Percentiles rank a stretch among this genome's conserved stretches.
These are phyloP conservation scores for Hypsibius dujardini DNA, from an alignment of 1,140 invertebrate genomes.

Conservation along the genomic window DNA sequence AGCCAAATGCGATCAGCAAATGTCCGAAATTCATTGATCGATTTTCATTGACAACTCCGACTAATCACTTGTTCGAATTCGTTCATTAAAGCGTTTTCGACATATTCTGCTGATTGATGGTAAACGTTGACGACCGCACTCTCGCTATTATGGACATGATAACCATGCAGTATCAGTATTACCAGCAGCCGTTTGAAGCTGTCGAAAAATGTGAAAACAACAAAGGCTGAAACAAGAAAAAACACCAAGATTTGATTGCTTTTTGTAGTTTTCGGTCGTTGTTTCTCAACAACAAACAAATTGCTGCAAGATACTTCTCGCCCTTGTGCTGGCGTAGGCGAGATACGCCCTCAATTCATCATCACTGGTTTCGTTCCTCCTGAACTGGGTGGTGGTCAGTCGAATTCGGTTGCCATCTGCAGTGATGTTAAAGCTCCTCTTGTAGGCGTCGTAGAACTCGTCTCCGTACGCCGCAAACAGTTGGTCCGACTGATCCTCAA, in stretches of 20 bases:
- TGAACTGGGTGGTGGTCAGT: not conserved
- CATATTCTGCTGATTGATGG: too few relatives aligned
- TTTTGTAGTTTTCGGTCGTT: not conserved
- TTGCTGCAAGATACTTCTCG: too few relatives aligned
- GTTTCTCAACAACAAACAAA: not conserved
- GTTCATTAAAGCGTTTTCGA: too few relatives aligned
- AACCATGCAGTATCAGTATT: too few relatives aligned
- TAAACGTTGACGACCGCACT: too few relatives aligned
- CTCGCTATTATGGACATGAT: too few relatives aligned
- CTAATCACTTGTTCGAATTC: too few relatives aligned
- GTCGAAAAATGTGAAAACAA: not conserved
- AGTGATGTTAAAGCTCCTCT: not conserved
- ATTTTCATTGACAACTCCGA: too few relatives aligned
- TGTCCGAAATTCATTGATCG: too few relatives aligned
- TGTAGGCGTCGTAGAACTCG: not conserved
- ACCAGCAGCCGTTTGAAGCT: not conserved
- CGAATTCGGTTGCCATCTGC: not conserved
- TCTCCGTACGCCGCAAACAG: not conserved
- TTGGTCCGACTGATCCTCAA: not conserved
- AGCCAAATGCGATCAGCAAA: too few relatives aligned
- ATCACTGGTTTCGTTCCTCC: not conserved
- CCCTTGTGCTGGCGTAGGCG: not conserved
- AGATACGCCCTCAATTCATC: not conserved
- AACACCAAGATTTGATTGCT: too few relatives aligned
- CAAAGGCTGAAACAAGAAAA: not conserved